A percentile compares a stretch with the other conserved stretches of the same genome.
Conservation (phyloP, 64 coral and sea anemone species). For the Stichodactyla helianthus region DNA sequence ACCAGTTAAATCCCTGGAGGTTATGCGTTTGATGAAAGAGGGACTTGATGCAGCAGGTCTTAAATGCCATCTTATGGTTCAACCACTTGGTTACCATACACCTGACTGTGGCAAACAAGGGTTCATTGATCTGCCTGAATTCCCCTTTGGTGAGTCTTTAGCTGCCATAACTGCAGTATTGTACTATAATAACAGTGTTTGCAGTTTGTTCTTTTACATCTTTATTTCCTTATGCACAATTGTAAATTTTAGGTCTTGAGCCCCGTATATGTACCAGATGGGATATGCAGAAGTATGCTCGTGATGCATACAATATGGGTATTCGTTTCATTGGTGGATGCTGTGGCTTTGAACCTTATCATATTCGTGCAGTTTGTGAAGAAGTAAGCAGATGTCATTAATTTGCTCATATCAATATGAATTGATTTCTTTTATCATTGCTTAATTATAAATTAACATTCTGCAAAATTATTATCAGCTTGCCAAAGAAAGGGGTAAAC, state of each 20-base stretch:
- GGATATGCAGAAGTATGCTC: conserved; percentile 48
- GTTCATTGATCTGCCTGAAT: conserved; percentile 97
- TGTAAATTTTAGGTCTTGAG: conserved; percentile 37
- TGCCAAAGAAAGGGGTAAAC: conserved; percentile 73
- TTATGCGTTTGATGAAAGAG: conserved; percentile 83
- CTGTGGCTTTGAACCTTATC: conserved; percentile 62
- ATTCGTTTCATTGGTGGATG: conserved; percentile 48
- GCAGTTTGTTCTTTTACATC: background rate
- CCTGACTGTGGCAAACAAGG: conserved; percentile 92
- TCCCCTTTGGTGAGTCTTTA: conserved; percentile 79
- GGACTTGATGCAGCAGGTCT: conserved; percentile 88
- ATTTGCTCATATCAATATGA: too few species aligned
- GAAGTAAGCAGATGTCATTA: conserved; percentile 12
- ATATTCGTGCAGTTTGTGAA: conserved; percentile 49
- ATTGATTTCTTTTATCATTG: too few species aligned
- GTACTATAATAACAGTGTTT: too few species aligned
- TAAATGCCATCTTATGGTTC: conserved; percentile 82
- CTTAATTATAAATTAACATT: too few species aligned
- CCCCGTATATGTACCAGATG: conserved; percentile 50
- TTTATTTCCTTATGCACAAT: background rate
- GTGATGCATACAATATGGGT: conserved; percentile 39
- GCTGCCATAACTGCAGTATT: background rate
- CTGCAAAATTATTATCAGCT: conserved; percentile 18
- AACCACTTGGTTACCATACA: conserved; percentile 79
- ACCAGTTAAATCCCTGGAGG: conserved; percentile 61